Conservation (phyloP, 2,888 invertebrate species). For the Drosophila paramelanica region DNA sequence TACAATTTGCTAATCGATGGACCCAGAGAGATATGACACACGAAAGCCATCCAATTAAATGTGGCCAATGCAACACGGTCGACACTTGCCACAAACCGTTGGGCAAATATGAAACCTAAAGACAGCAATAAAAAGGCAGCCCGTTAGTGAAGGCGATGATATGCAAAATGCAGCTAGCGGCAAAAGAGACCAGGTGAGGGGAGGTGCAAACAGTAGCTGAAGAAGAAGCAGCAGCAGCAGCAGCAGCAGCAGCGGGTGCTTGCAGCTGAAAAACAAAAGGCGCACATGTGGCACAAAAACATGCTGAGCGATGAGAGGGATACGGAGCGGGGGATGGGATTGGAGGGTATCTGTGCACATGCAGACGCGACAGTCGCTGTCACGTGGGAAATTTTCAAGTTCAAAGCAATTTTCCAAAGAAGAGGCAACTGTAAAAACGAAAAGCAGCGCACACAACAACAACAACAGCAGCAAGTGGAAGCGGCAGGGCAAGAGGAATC, state of each 20-base stretch:
- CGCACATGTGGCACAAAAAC: conserved; percentile 63
- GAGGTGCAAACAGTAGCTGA: not conserved
- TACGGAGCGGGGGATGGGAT: not conserved
- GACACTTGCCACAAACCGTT: conserved; percentile 47
- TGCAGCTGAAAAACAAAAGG: conserved; percentile 28
- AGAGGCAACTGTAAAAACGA: conserved; percentile 64
- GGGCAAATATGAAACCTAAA: conserved; percentile 45
- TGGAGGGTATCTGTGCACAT: not conserved
- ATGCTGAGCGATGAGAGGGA: conserved; percentile 8
- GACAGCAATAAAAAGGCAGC: conserved; percentile 8
- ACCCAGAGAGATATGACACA: conserved; percentile 47
- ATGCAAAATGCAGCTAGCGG: conserved; percentile 62
- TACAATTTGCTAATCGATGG: conserved; percentile 56
- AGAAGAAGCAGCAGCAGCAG: no score
- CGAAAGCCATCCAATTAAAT: conserved; percentile 62
- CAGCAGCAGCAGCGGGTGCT: conserved; percentile 6
- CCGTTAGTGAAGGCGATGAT: conserved; percentile 58
- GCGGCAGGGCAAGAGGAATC: not conserved
- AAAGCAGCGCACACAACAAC: conserved; percentile 41
- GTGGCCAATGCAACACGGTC: conserved; percentile 35
- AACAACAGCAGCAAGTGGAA: conserved; percentile 33
- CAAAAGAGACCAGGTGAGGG: not conserved
- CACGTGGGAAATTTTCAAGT: conserved; percentile 82
- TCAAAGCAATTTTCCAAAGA: conserved; percentile 76
- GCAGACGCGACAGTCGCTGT: conserved; percentile 57